Base-by-base conservation (phyloP, 2,797 vertebrate species). In the Mormyrops attenuatus region DNA sequence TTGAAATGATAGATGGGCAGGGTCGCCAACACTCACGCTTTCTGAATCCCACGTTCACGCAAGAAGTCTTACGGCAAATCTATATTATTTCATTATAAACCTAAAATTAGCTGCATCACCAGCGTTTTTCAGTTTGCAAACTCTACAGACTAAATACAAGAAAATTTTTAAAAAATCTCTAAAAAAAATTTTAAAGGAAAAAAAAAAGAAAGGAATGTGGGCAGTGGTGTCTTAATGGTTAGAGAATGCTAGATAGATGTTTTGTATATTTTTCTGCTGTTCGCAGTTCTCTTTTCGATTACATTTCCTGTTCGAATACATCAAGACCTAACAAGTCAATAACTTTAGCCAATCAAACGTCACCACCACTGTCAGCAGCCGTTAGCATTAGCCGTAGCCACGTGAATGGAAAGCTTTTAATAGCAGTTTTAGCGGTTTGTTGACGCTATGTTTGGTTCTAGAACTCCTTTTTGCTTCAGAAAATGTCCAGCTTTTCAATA, bases 361-460 rank as follows among this genome's bases (percentile, higher is more conserved):
- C 26, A 52, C 52, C 53, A 38, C 11, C 17, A 47, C 50, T 8
- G 60, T 63, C 26, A 87, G 7, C 15, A 55, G 87, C 87, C 7
- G 7, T 26, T 5, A 80, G 73, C 44, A 13, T 85, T 50, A 85
- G 82, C 82, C 15, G n/a, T 44, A 15, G 20, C 87, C 17, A 22
- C 17, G 53, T 38, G 53, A 57, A 34, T 20, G 26, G 17, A 3
- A 6, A 38, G 30, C 26, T 13, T 26, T 22, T 50, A n/a, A 15
- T 17, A 5, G 50, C 15, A 60, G 17, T 6, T 87, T 87, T 11
- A 15, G 11, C 8, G 22, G 34, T 52, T 60, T 57, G 20, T 69
- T 86, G 3, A n/a, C 11, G 44, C 41, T 20, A 89, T 89, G 89
- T 47, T 89, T 53, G 87, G 22, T 30, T 89, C 49, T 73, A 47